Evolutionary conservation across 2,113 vertebrate species (phyloP).

Genomic region (Rana temporaria): DNA sequence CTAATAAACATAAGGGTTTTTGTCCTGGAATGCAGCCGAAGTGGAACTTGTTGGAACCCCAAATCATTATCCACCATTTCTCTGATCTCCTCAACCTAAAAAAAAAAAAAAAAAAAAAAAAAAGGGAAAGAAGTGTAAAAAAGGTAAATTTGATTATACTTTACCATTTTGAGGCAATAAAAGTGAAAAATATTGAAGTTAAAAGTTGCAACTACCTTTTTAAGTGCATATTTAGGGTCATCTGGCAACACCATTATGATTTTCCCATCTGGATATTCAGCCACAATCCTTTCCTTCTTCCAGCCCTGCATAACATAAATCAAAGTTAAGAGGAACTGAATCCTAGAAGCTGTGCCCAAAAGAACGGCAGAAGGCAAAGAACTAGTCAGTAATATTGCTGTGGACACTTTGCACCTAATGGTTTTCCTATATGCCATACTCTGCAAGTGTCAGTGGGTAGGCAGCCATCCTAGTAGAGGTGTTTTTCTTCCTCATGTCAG

Average conservation of each 20-base stretch:
- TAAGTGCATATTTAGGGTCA: constrained; percentile 96
- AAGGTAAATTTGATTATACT: neutral
- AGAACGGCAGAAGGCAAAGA: no score
- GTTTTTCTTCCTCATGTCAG: no score
- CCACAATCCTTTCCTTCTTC: constrained; percentile 97
- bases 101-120: constrained; percentile 51
- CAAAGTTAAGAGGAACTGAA: neutral
- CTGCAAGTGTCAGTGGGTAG: neutral
- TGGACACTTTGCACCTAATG: neutral
- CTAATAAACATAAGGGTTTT: constrained; percentile 98
- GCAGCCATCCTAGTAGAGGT: neutral
- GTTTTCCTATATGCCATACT: no score
- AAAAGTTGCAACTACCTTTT: constrained; percentile 81
- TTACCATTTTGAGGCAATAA: neutral
- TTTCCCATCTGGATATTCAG: constrained; percentile 95
- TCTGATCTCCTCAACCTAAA: constrained; percentile 95
- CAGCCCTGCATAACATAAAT: constrained; percentile 83
- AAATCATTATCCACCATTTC: constrained; percentile 99
- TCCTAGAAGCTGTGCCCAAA: no score
- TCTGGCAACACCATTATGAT: constrained; percentile 98
- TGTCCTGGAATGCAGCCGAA: constrained; percentile 92
- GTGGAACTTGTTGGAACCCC: constrained; percentile 94
- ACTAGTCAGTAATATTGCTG: no score
- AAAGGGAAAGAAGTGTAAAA: neutral
- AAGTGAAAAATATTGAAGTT: neutral